Conservation (phyloP, 1,140 invertebrate species). For the Microplitis demolitor region DNA sequence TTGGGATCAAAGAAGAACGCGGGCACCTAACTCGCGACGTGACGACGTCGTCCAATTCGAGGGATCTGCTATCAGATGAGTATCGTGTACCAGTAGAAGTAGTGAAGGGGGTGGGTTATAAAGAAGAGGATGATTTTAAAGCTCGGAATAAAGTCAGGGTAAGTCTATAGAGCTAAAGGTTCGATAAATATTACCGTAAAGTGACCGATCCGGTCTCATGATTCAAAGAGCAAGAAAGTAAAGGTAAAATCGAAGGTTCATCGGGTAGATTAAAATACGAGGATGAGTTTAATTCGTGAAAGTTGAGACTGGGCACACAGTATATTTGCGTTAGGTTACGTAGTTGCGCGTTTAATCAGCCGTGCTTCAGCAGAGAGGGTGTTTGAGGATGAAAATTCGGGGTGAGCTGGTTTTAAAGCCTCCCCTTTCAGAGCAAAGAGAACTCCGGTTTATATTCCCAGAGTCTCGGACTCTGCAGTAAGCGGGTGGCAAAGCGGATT, state of each 20-base stretch:
- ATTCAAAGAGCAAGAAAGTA: slow-evolving; percentile 56
- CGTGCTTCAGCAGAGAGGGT: slow-evolving; percentile 46
- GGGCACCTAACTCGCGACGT: slow-evolving; percentile 25
- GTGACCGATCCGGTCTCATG: slow-evolving; percentile 47
- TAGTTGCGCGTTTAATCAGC: slow-evolving; percentile 62
- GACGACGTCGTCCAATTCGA: slow-evolving; percentile 31
- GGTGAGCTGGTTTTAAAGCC: not conserved
- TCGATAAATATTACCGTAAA: slow-evolving; percentile 63
- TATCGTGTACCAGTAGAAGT: too few species aligned
- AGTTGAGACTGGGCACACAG: slow-evolving; percentile 34
- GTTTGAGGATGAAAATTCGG: slow-evolving; percentile 19
- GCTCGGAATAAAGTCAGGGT: not conserved
- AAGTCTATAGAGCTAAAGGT: slow-evolving; percentile 36
- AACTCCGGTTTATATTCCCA: slow-evolving; percentile 32
- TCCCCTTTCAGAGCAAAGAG: slow-evolving; percentile 29
- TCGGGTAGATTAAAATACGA: slow-evolving; percentile 12
- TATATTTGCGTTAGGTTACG: slow-evolving; percentile 60
- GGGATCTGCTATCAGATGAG: slow-evolving; percentile 9
- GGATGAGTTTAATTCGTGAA: slow-evolving; percentile 1
- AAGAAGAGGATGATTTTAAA: not conserved
- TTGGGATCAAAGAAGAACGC: slow-evolving; percentile 57
- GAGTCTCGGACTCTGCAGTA: slow-evolving; percentile 12
- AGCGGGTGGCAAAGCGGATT: slow-evolving; percentile 24
- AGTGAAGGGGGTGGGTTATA: too few species aligned
- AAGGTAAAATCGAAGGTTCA: slow-evolving; percentile 51